A percentile compares a stretch with the other conserved stretches of the same genome.
Evolutionary conservation across 2,888 invertebrate genomes (phyloP).

Genomic region (Scelioninae gen. 2): DNA sequence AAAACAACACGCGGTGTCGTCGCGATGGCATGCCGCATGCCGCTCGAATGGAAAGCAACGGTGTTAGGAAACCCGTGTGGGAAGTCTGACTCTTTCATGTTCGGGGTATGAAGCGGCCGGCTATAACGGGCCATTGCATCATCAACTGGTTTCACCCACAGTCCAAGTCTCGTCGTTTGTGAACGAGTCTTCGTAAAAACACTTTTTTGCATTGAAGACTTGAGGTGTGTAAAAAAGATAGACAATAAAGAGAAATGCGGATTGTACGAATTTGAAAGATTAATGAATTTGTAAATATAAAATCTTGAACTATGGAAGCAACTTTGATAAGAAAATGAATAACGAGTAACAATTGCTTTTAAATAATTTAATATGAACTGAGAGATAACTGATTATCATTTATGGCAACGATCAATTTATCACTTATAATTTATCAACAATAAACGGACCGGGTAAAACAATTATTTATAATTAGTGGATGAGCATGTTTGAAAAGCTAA

Average conservation of each 20-base stretch:
- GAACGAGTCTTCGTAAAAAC: slow-evolving; percentile 26
- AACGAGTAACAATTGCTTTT: too few species aligned
- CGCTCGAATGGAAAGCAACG: slow-evolving; percentile 29
- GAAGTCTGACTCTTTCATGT: slow-evolving; percentile 66
- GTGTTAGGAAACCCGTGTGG: slow-evolving; percentile 60
- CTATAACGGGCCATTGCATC: slow-evolving; percentile 73
- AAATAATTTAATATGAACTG: too few species aligned
- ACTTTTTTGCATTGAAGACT: slow-evolving; percentile 13
- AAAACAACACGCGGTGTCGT: slow-evolving; percentile 26
- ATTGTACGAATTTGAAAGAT: too few species aligned
- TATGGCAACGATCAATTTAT: too few species aligned
- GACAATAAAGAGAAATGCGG: too few species aligned
- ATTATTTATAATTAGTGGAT: not conserved
- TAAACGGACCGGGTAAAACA: not conserved
- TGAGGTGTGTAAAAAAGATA: not conserved
- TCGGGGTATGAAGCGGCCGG: slow-evolving; percentile 66
- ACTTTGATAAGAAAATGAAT: too few species aligned
- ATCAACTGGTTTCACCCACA: slow-evolving; percentile 71
- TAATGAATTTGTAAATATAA: too few species aligned
- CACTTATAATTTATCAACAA: too few species aligned
- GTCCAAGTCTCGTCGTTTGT: slow-evolving; percentile 28
- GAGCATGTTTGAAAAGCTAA: too few species aligned
- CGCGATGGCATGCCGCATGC: slow-evolving; percentile 10
- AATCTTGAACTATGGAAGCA: too few species aligned
- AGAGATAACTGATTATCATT: too few species aligned